These are phyloP conservation scores for Erithacus rubecula DNA, from an alignment of 2,797 vertebrate species.

Conservation along the genomic window DNA sequence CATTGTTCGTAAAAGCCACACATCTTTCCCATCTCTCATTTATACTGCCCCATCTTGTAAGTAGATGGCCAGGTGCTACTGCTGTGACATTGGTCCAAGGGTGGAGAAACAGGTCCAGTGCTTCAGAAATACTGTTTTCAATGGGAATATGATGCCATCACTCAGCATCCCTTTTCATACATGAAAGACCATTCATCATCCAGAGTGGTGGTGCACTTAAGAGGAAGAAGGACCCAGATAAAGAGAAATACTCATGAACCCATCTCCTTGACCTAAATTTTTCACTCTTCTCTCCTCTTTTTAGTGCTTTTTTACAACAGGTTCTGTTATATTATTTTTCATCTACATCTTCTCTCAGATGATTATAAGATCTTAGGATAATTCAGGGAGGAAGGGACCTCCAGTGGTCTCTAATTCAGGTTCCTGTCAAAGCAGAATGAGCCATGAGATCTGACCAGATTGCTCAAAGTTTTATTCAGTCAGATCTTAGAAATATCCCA, in stretches of 20 bases:
- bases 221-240: neutral
- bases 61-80: neutral
- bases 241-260: neutral
- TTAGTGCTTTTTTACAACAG: neutral
- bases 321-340: neutral
- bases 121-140: neutral
- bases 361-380: neutral
- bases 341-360: neutral
- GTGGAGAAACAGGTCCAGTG: neutral
- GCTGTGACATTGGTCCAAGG: neutral
- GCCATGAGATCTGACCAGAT: neutral
- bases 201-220: neutral
- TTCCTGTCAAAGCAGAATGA: neutral
- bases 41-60: neutral
- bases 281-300: neutral
- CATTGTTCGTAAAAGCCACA: neutral
- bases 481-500: neutral
- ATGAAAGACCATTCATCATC: neutral
- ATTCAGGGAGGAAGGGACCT: neutral
- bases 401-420: neutral
- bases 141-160: neutral
- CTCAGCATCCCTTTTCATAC: neutral
- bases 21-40: neutral
- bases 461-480: neutral
- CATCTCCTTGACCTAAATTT: neutral